phyloP scores from a whole-genome alignment of 2,113 vertebrate genomes.

The Xiphophorus couchianus region DNA sequence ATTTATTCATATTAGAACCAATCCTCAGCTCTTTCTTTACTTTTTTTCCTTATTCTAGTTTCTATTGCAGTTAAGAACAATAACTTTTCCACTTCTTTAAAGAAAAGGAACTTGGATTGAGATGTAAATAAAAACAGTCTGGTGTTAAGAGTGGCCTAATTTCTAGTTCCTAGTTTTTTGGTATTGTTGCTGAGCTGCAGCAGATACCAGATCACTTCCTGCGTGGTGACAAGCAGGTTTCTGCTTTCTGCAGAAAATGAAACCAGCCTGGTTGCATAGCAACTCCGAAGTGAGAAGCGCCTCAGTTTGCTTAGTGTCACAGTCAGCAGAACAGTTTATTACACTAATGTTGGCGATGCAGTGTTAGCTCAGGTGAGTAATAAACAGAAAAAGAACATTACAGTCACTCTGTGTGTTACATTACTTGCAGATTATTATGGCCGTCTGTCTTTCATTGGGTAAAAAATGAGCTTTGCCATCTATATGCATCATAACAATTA shows the following conservation, averaged over 20 bases:
- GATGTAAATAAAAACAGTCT: background rate
- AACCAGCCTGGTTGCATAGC: conserved; percentile 21
- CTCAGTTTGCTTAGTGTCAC: background rate
- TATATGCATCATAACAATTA: background rate
- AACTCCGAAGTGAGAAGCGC: conserved; percentile 3
- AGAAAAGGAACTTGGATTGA: background rate
- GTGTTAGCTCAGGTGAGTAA: background rate
- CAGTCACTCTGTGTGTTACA: background rate
- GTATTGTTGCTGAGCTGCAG: background rate
- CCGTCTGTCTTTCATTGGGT: background rate
- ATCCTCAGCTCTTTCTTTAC: background rate
- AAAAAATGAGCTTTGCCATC: background rate
- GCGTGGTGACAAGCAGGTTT: conserved; percentile 14
- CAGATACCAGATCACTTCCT: conserved; percentile 43
- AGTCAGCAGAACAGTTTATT: background rate
- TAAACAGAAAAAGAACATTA: background rate
- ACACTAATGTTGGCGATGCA: background rate
- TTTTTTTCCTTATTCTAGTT: background rate
- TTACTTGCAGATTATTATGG: background rate
- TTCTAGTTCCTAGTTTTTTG: background rate
- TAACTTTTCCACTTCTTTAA: background rate
- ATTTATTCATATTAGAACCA: background rate
- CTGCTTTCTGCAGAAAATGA: conserved; percentile 53
- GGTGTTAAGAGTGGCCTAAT: background rate
- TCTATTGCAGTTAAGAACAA: background rate